phyloP scores from a whole-genome alignment of 2,888 invertebrate species.

The Eubasilissa splendida region DNA sequence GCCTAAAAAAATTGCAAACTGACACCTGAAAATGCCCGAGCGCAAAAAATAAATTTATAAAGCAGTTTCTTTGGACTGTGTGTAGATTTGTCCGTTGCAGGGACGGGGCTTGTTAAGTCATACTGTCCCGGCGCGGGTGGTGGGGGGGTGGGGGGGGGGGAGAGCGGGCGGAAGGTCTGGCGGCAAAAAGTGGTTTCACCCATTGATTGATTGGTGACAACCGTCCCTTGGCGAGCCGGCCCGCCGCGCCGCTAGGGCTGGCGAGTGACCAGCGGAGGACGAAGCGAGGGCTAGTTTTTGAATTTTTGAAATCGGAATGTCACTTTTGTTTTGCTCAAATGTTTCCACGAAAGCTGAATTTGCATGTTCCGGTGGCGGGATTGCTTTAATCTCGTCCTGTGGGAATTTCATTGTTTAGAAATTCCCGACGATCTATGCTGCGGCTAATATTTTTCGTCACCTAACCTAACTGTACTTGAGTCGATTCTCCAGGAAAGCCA shows the following conservation, averaged over 20 bases:
- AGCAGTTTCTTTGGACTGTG: conserved; percentile 43
- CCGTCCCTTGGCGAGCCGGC: conserved; percentile 45
- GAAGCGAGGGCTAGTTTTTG: conserved; percentile 12
- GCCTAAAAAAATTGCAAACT: conserved; percentile 34
- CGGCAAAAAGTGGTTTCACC: conserved; percentile 58
- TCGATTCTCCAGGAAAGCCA: no score
- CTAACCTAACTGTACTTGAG: no score
- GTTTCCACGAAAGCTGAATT: conserved; percentile 21
- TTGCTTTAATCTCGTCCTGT: conserved; percentile 9
- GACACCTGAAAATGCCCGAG: conserved; percentile 39
- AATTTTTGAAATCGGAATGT: conserved; percentile 33
- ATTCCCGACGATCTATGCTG: no score
- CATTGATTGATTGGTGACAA: conserved; percentile 59
- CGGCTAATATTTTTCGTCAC: no score
- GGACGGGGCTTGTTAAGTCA: conserved; percentile 51
- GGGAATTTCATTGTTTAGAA: neutral
- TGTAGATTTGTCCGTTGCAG: conserved; percentile 39
- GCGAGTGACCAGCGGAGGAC: conserved; percentile 26
- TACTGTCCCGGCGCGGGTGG: neutral
- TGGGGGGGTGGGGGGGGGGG: neutral
- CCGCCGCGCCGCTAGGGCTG: conserved; percentile 10
- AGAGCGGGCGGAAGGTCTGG: conserved; percentile 45
- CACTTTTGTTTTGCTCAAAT: conserved; percentile 35
- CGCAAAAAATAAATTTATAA: conserved; percentile 43
- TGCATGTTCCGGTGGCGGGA: conserved; percentile 23